These are phyloP conservation scores for Musca vetustissima DNA, from an alignment of 1,140 invertebrate genomes.

Conservation along the genomic window DNA sequence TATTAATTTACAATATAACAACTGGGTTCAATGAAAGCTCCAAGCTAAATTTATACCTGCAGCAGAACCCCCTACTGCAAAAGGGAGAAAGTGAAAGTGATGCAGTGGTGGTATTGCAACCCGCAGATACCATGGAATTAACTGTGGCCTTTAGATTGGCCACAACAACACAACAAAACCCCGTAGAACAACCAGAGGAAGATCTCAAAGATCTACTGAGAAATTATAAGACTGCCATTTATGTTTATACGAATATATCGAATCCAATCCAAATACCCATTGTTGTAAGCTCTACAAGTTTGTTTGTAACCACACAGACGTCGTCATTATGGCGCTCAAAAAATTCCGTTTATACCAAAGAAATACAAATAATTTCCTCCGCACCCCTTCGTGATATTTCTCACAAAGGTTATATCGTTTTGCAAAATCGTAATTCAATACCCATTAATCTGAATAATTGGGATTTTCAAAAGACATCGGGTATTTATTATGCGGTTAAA, in stretches of 20 bases:
- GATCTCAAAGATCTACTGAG: slow-evolving; percentile 26
- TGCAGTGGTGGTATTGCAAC: slow-evolving; percentile 31
- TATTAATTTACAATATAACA: slow-evolving; percentile 36
- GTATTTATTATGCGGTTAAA: slow-evolving; percentile 38
- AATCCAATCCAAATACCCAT: slow-evolving; percentile 41
- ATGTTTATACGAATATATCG: slow-evolving; percentile 45
- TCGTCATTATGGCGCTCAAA: neutral
- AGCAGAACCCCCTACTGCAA: neutral
- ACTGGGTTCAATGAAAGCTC: neutral
- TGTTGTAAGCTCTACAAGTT: slow-evolving; percentile 39
- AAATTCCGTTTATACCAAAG: slow-evolving; percentile 31
- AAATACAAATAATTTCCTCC: slow-evolving; percentile 44
- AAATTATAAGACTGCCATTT: slow-evolving; percentile 28
- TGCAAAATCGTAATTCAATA: slow-evolving; percentile 50
- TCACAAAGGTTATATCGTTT: slow-evolving; percentile 39
- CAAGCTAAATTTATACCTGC: slow-evolving; percentile 12
- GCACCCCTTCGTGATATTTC: slow-evolving; percentile 47
- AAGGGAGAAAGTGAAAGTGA: slow-evolving; percentile 52
- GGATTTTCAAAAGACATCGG: slow-evolving; percentile 43
- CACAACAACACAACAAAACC: neutral
- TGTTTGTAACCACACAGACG: slow-evolving; percentile 38
- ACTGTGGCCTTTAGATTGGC: slow-evolving; percentile 15
- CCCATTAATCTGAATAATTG: slow-evolving; percentile 46
- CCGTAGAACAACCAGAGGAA: slow-evolving; percentile 2
- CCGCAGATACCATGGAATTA: slow-evolving; percentile 40